Base-by-base conservation (phyloP, 2,888 invertebrate genomes). In the Euproctis similis region DNA sequence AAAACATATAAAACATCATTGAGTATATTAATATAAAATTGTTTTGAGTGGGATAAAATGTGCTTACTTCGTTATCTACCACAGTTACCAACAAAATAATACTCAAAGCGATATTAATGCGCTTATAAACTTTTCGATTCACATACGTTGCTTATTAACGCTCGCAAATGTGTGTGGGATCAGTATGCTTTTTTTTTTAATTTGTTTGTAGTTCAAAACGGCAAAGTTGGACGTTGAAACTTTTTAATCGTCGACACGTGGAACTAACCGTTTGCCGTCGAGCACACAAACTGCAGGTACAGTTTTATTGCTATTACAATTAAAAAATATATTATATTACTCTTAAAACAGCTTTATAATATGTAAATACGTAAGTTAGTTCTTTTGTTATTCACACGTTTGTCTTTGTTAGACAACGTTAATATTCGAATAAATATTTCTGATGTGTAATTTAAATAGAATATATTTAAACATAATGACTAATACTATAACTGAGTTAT, bases 221-320 rank as follows among this genome's bases (percentile, higher is more conserved):
- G 51, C 51, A 45, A 67, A 70, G 55, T 70, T 63, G 57, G 52
- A 53, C 59, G 65, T 55, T 31, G 44, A 52, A 63, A 64, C 56
- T 59, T 59, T 48, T 58, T 55, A 59, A 59, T 59, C 55, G 60
- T 53, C 58, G 55, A 60, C 64, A 58, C 61, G 55, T 62, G 53
- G 50, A 56, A 51, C 56, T 57, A 53, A 63, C 44, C 58, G 57
- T 44, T n/a, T 49, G 49, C 50, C 42, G 42, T 46, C 47, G 51
- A 53, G 41, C 46, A 51, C 42, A 55, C 49, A 41, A 44, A 50
- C 51, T 43, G 39, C 16, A 37, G 8, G 28, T n/a, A n/a, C n/a
- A 34, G 43, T 49, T 51, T 47, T 49, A 53, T 53, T 55, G 48
- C 46, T n/a, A n/a, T n/a, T n/a, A n/a, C n/a, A n/a, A 39, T 47